A percentile compares a stretch with the other conserved stretches of the same genome.
Conservation (phyloP, 2,888 invertebrate species). For the Hesperia comma region DNA sequence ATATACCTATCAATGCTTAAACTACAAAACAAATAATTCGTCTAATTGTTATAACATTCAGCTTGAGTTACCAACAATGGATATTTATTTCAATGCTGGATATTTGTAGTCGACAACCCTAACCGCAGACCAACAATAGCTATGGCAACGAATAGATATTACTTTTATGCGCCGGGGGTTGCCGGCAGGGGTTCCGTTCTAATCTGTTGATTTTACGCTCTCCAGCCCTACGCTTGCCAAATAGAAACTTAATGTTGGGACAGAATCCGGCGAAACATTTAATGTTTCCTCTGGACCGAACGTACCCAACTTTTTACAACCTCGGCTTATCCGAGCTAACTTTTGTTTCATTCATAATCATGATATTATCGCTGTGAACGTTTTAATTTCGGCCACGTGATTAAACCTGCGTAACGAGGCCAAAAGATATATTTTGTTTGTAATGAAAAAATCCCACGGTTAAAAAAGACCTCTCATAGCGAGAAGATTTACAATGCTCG, state of each 20-base stretch:
- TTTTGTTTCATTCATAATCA: conserved; percentile 5
- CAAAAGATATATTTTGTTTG: conserved; percentile 13
- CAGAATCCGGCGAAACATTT: conserved; percentile 18
- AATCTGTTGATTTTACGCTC: conserved; percentile 84
- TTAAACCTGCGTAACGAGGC: conserved; percentile 4
- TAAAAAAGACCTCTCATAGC: conserved; percentile 14
- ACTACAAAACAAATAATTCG: conserved; percentile 5
- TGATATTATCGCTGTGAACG: conserved; percentile 1
- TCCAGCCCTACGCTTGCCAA: conserved; percentile 55
- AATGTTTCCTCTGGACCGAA: conserved; percentile 23
- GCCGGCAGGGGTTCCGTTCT: conserved; percentile 66
- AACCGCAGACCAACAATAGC: conserved; percentile 71
- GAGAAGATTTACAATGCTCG: conserved; percentile 19
- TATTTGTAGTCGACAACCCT: conserved; percentile 68
- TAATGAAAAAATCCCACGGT: conserved; percentile 18
- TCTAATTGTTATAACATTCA: conserved; percentile 11
- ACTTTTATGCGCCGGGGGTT: conserved; percentile 68
- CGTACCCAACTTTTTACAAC: neutral
- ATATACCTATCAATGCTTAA: neutral
- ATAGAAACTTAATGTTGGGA: conserved; percentile 35
- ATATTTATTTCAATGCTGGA: conserved; percentile 33
- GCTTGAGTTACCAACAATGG: conserved; percentile 15
- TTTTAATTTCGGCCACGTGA: neutral
- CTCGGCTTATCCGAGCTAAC: neutral
- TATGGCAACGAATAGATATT: conserved; percentile 76